These are phyloP conservation scores for Anastatus disparis DNA, from an alignment of 1,140 invertebrate genomes.

Conservation along the genomic window DNA sequence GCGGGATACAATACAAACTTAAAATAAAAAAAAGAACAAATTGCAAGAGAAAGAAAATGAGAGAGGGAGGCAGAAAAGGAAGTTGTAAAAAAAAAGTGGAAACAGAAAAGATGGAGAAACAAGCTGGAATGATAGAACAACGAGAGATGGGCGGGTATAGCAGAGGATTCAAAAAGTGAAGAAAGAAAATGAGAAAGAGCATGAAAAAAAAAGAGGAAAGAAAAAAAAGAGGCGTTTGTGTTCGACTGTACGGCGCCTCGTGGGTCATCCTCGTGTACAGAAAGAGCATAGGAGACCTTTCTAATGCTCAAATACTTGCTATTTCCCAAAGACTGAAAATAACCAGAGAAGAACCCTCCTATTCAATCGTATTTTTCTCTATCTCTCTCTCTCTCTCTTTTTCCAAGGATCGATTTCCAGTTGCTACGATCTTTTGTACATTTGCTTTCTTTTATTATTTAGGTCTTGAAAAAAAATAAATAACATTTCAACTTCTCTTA, in stretches of 20 bases:
- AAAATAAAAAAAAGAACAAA: no score
- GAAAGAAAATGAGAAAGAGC: background rate
- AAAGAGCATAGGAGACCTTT: no score
- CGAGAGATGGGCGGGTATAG: constrained; percentile 20
- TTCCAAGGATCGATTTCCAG: no score
- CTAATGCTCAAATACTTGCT: no score
- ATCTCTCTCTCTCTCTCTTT: no score
- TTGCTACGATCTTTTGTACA: no score
- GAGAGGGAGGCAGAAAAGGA: background rate
- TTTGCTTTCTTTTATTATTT: no score
- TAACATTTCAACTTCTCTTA: no score
- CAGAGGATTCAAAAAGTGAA: constrained; percentile 14
- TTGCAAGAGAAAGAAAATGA: background rate
- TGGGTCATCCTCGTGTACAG: constrained; percentile 28
- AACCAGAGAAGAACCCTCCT: no score
- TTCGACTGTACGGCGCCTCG: constrained; percentile 46
- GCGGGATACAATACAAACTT: no score
- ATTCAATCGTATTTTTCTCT: constrained; percentile 6
- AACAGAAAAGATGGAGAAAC: constrained; percentile 29
- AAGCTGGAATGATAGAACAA: constrained; percentile 14
- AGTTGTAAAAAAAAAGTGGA: constrained; percentile 36
- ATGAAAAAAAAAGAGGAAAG: constrained; percentile 10
- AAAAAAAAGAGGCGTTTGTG: constrained; percentile 3
- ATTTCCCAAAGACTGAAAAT: no score
- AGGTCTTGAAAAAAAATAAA: no score